A percentile compares a stretch with the other conserved stretches of the same genome.
These are phyloP conservation scores for Brachyptera risi DNA, from an alignment of 2,888 invertebrate species.

Conservation along the genomic window DNA sequence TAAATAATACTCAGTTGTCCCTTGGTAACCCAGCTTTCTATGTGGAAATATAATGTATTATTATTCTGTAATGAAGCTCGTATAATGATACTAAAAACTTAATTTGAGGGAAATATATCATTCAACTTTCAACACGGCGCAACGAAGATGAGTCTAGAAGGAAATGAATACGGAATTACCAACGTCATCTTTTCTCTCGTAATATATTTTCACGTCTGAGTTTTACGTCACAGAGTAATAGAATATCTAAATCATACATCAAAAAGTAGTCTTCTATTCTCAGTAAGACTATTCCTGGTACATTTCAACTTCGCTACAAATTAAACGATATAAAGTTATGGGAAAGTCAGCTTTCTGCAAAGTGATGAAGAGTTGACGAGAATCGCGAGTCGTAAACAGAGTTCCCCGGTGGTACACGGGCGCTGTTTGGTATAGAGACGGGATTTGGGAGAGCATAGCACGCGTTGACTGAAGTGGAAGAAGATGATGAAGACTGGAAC, in stretches of 20 bases:
- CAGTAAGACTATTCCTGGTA: background rate
- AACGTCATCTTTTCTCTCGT: no score
- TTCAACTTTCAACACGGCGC: no score
- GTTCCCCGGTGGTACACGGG: constrained; percentile 10
- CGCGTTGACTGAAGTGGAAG: constrained; percentile 18
- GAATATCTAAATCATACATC: background rate
- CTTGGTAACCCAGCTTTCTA: no score
- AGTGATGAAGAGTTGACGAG: constrained; percentile 16
- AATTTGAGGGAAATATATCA: no score
- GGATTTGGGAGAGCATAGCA: background rate
- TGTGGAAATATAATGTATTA: no score
- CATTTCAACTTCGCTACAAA: background rate
- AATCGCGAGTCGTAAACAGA: constrained; percentile 13
- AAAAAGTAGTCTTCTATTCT: background rate
- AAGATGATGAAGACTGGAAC: constrained; percentile 20
- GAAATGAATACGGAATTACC: no score
- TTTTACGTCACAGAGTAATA: no score
- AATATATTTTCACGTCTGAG: no score
- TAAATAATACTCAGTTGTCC: no score
- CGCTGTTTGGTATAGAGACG: background rate
- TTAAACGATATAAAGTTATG: constrained; percentile 16
- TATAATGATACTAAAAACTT: no score
- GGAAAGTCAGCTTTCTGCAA: background rate
- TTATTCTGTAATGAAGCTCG: no score
- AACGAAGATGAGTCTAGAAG: no score